phyloP scores from a whole-genome alignment of 2,888 invertebrate species.

The Dasysyrphus tricinctus region DNA sequence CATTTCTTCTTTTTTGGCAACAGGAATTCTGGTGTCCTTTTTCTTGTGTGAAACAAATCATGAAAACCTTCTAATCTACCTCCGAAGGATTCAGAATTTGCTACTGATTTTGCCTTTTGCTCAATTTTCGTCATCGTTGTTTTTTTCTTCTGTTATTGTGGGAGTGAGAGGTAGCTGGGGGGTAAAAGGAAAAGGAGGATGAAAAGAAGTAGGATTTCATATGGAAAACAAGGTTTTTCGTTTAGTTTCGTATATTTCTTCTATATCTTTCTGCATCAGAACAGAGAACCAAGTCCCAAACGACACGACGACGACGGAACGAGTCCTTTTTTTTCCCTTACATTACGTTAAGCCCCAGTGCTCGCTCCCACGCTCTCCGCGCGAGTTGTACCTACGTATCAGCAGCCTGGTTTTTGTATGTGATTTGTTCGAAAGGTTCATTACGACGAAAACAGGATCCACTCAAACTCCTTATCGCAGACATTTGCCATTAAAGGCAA shows the following conservation, averaged over 20 bases:
- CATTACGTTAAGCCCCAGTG: conserved; percentile 41
- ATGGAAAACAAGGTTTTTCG: conserved; percentile 67
- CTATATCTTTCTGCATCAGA: conserved; percentile 53
- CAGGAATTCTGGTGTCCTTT: neutral
- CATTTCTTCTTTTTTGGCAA: neutral
- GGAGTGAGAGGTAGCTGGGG: neutral
- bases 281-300: neutral
- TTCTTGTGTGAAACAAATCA: neutral
- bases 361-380: conserved; percentile 17
- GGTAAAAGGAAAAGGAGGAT: neutral
- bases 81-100: conserved; percentile 36
- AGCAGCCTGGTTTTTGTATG: conserved; percentile 45
- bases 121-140: conserved; percentile 6
- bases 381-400: conserved; percentile 10
- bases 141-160: neutral
- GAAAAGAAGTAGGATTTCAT: conserved; percentile 8
- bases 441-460: conserved; percentile 73
- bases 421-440: conserved; percentile 74
- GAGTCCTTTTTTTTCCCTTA: conserved; percentile 43
- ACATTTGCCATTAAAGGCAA: conserved; percentile 67
- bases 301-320: conserved; percentile 3
- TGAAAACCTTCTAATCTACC: conserved; percentile 25
- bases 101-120: conserved; percentile 36
- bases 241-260: conserved; percentile 58
- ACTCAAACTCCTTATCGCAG: conserved; percentile 75